Conservation (phyloP, 2,113 vertebrate species). For the cattle (Bos taurus) region DNA sequence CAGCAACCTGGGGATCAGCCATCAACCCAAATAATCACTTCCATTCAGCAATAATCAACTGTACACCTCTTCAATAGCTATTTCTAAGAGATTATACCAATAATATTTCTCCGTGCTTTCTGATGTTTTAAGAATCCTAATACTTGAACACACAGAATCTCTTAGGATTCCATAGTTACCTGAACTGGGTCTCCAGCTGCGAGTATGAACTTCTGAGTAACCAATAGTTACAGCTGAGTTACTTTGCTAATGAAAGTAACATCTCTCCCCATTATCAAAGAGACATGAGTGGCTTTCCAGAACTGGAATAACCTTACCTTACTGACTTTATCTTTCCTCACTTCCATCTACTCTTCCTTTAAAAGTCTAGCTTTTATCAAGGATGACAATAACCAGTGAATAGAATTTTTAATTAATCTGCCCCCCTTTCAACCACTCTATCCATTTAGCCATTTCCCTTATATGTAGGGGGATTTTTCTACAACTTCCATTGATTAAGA, state of each 20-base stretch:
- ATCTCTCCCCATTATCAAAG: not conserved
- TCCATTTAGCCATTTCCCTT: not conserved
- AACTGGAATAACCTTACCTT: not conserved
- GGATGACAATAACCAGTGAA: not conserved
- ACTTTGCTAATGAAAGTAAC: not conserved
- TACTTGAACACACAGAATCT: not conserved
- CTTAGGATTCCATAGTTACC: not conserved
- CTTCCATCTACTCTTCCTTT: not conserved
- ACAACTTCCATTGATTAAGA: not conserved
- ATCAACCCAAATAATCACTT: not conserved
- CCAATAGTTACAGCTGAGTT: not conserved
- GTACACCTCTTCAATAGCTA: not conserved
- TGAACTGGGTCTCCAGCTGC: not conserved
- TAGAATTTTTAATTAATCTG: not conserved
- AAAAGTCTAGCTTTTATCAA: not conserved
- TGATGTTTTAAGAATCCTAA: not conserved
- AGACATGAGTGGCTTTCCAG: not conserved
- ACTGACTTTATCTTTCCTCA: not conserved
- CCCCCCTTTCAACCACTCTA: not conserved
- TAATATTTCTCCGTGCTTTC: not conserved
- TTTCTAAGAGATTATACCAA: not conserved
- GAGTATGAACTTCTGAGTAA: not conserved
- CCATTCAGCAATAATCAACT: not conserved
- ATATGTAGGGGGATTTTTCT: not conserved
- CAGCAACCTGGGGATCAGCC: not conserved